Percentiles rank a stretch among this genome's conserved stretches.
Conservation (phyloP, 2,888 invertebrate genomes). For the Criorhina ranunculi region DNA sequence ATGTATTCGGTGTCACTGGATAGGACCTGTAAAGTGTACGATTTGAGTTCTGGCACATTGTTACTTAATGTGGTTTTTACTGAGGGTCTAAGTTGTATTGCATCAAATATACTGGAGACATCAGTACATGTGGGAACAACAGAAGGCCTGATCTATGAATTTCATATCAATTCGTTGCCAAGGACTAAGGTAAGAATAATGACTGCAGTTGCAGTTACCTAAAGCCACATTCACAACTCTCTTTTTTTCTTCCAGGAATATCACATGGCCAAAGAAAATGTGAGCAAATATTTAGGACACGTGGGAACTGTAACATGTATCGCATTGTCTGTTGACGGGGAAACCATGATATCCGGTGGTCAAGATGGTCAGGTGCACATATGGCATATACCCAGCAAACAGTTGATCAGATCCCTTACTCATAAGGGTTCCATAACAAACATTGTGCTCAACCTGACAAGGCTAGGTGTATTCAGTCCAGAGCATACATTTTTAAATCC, state of each 20-base stretch:
- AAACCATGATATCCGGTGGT: slow-evolving; percentile 90
- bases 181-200: slow-evolving; percentile 84
- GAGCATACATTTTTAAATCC: slow-evolving; percentile 86
- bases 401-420: slow-evolving; percentile 88
- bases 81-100: slow-evolving; percentile 88
- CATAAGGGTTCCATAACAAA: slow-evolving; percentile 92
- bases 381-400: slow-evolving; percentile 92
- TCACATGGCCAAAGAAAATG: slow-evolving; percentile 86
- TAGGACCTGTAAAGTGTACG: slow-evolving; percentile 93
- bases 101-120: slow-evolving; percentile 89
- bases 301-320: slow-evolving; percentile 89
- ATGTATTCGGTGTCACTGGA: slow-evolving; percentile 92
- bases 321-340: slow-evolving; percentile 89
- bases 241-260: slow-evolving; percentile 85
- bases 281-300: slow-evolving; percentile 88
- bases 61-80: slow-evolving; percentile 91
- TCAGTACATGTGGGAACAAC: slow-evolving; percentile 90
- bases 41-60: slow-evolving; percentile 88
- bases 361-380: slow-evolving; percentile 90
- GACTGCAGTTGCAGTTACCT: rapidly evolving
- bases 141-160: slow-evolving; percentile 89
- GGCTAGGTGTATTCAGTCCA: slow-evolving; percentile 87
- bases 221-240: neutral
- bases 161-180: slow-evolving; percentile 88
- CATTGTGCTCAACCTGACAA: slow-evolving; percentile 87